Base-by-base conservation (phyloP, 1,140 invertebrate species). In the Polypedilum pembai region DNA sequence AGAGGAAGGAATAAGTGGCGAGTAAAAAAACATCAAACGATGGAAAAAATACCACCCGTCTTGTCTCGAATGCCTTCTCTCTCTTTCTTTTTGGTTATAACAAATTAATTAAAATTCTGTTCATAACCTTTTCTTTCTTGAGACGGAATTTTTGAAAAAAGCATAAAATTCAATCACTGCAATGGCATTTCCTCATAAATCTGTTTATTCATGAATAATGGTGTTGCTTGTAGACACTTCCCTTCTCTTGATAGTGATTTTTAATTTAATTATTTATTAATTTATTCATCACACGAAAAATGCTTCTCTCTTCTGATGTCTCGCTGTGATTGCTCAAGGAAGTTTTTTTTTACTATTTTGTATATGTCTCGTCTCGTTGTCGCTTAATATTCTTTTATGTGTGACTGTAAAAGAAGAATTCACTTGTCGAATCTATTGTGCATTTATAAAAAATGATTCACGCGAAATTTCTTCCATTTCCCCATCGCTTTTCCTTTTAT, bases 251-350 rank as follows among this genome's bases (percentile, higher is more conserved):
- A 33, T 33, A 33, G 2, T 33, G 24, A 56, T 69, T 69, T 20
- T 21, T 5, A 17, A 69, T 69, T 69, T 69, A 69, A 69, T 69
- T 69, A 69, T 69, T 69, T 20, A 69, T 20, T 69, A 69, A 69
- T 69, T 69, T 69, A 69, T 69, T 69, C 65, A 21, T 21, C 17
- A 18, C 65, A 69, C 65, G 65, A 18, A 69, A 69, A 69, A 15
- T 15, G n/a, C n/a, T 56, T 56, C n/a, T 2, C n/a, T 56, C 8
- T 8, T 2, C n/a, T 69, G 65, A 69, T 69, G 65, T 69, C 65
- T 69, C 65, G 65, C 17, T 69, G 65, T 20, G 65, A 69, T 69
- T 56, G 45, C 45, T 56, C 45, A 56, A 56, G 45, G 45, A 56
- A 56, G 45, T 56, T 56, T 56, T 56, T 45, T 20, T 69, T 69